phyloP scores from a whole-genome alignment of 2,888 invertebrate species.

The Cabera pusaria region DNA sequence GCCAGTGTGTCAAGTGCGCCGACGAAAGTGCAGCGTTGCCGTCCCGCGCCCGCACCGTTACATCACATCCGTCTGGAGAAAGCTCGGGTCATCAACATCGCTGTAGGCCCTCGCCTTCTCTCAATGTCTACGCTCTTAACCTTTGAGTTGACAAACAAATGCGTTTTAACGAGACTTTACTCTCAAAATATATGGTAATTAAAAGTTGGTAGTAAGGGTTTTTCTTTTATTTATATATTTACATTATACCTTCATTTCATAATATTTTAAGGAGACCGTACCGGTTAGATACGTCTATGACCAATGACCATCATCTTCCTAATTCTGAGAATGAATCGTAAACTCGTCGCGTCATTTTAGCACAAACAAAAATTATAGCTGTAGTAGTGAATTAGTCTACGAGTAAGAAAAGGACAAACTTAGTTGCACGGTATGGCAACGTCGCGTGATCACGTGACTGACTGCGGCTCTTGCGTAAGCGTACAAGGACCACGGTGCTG shows the following conservation, averaged over 20 bases:
- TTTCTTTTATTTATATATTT: conserved; percentile 1
- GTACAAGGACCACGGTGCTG: conserved; percentile 65
- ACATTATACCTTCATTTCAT: conserved; percentile 10
- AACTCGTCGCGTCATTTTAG: conserved; percentile 74
- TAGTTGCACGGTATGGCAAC: conserved; percentile 67
- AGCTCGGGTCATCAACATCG: conserved; percentile 71
- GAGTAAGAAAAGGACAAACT: conserved; percentile 61
- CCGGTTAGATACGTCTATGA: too few species aligned
- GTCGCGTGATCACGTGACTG: conserved; percentile 75
- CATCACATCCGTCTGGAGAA: conserved; percentile 78
- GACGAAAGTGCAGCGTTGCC: conserved; percentile 79
- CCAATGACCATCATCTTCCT: conserved; percentile 56
- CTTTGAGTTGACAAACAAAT: too few species aligned
- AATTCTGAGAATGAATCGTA: conserved; percentile 70
- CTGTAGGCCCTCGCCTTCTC: conserved; percentile 30
- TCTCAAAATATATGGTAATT: too few species aligned
- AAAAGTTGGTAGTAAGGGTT: too few species aligned
- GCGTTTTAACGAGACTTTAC: too few species aligned
- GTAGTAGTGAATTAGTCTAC: conserved; percentile 58
- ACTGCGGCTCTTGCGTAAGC: conserved; percentile 79
- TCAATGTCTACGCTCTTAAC: background rate
- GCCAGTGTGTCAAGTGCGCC: conserved; percentile 82
- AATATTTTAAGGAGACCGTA: too few species aligned
- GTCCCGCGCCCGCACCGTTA: conserved; percentile 63
- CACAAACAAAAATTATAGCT: conserved; percentile 75